These are phyloP conservation scores for Mamestra brassicae DNA, from an alignment of 2,888 invertebrate genomes.

Conservation along the genomic window DNA sequence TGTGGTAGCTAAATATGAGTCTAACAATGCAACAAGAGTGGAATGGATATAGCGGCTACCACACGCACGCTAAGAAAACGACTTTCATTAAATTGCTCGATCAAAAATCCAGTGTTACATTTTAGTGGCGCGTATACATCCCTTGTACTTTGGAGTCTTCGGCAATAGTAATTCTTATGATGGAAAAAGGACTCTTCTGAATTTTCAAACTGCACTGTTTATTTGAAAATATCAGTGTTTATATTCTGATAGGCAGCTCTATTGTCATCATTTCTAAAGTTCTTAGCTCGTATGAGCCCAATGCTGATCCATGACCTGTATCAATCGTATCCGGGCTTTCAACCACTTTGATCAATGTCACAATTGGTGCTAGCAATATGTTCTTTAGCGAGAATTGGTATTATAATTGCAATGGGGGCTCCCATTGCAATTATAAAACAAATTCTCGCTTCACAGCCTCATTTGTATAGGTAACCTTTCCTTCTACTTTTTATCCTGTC, in stretches of 20 bases:
- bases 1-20: not conserved
- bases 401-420: too few species aligned
- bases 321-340: not conserved
- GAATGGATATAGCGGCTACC: too few species aligned
- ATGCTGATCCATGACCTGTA: not conserved
- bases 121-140: not conserved
- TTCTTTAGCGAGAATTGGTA: too few species aligned
- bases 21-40: not conserved
- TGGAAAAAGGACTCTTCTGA: too few species aligned
- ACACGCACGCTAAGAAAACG: too few species aligned
- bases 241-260: accelerated
- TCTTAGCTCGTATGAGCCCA: too few species aligned
- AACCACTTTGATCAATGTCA: not conserved
- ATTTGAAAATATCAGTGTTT: not conserved
- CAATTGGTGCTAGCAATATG: not conserved
- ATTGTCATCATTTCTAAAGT: too few species aligned
- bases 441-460: conserved; percentile 22
- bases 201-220: not conserved
- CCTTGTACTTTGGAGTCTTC: too few species aligned
- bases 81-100: too few species aligned
- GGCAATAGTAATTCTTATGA: too few species aligned
- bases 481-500: conserved; percentile 19
- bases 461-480: conserved; percentile 28
- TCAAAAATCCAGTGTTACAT: too few species aligned
- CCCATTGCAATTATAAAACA: conserved; percentile 12